A percentile compares a stretch with the other conserved stretches of the same genome.
Conservation (phyloP, 2,888 invertebrate genomes). For the Monoplex corrugatus region DNA sequence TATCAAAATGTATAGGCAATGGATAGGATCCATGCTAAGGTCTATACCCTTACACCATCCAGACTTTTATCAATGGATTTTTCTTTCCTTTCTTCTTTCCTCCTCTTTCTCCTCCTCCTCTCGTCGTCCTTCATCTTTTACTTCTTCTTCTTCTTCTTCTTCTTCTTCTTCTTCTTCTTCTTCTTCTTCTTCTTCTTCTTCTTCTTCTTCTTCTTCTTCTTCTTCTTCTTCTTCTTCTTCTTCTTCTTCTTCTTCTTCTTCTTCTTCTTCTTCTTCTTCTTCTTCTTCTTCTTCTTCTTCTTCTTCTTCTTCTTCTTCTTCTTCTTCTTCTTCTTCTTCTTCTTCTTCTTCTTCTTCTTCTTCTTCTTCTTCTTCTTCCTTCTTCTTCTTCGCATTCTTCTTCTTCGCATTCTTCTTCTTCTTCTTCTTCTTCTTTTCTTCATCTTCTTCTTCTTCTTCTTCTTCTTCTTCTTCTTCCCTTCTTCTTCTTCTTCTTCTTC, state of each 20-base stretch:
- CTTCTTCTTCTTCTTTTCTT: too few species aligned
- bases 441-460: background rate
- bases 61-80: background rate
- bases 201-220: background rate
- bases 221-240: slow-evolving; percentile 29
- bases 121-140: background rate
- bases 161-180: slow-evolving; percentile 7
- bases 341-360: background rate
- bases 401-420: too few species aligned
- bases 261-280: slow-evolving; percentile 3
- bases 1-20: too few species aligned
- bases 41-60: background rate
- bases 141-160: slow-evolving; percentile 2
- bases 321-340: background rate
- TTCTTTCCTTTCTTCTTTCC: too few species aligned
- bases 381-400: background rate
- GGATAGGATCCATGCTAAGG: too few species aligned
- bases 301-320: background rate
- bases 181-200: slow-evolving; percentile 37
- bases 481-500: background rate
- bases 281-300: background rate
- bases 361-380: background rate
- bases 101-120: background rate
- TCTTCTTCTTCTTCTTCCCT: slow-evolving; percentile 1
- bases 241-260: background rate